Percentiles rank a stretch among this genome's conserved stretches.
phyloP scores from a whole-genome alignment of 2,888 invertebrate species.

The Tetragnatha montana region DNA sequence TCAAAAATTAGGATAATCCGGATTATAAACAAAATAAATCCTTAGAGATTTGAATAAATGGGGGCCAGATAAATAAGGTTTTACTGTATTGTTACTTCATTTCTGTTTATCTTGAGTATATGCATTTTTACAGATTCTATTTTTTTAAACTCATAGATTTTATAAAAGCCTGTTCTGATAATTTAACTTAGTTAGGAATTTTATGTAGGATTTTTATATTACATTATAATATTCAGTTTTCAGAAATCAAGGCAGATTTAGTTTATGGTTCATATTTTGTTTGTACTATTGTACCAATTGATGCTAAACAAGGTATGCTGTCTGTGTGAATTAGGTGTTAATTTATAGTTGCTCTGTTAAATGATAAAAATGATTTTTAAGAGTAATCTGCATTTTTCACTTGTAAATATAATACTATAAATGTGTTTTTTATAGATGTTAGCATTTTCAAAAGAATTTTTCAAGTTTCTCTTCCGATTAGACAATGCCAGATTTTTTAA shows the following conservation, averaged over 20 bases:
- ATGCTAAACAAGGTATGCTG: neutral
- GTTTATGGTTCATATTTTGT: neutral
- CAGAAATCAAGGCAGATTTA: neutral
- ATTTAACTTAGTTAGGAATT: neutral
- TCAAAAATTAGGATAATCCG: too few relatives aligned
- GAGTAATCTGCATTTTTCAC: neutral
- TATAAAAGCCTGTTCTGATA: neutral
- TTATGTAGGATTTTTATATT: neutral
- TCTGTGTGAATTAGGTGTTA: neutral
- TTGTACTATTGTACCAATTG: neutral
- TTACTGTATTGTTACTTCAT: neutral
- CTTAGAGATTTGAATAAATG: too few relatives aligned
- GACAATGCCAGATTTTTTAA: conserved; percentile 2
- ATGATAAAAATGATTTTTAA: neutral
- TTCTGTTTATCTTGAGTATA: neutral
- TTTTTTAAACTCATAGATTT: neutral
- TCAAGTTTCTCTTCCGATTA: neutral
- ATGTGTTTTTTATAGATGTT: neutral
- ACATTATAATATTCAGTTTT: neutral
- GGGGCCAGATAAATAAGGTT: too few relatives aligned
- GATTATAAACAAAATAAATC: too few relatives aligned
- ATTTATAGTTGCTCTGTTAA: neutral
- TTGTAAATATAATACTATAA: neutral
- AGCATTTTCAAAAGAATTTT: neutral
- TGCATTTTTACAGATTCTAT: neutral